Evolutionary conservation across 2,797 vertebrate genomes (phyloP).

Genomic region (Ctenosaura bakeri): DNA sequence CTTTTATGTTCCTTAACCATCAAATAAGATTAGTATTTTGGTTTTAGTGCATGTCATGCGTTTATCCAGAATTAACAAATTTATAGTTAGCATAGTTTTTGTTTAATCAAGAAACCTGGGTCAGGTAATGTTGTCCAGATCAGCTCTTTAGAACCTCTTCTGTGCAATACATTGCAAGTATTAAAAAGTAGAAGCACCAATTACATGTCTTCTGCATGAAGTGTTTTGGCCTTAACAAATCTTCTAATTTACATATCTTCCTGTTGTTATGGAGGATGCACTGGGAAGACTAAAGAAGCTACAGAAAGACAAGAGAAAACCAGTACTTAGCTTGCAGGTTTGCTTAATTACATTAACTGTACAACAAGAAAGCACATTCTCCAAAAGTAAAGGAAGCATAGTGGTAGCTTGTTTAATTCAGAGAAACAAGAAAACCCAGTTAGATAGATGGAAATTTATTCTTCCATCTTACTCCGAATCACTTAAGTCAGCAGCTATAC

Average conservation of each 20-base stretch:
- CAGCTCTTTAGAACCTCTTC: slow-evolving; percentile 72
- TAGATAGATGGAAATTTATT: not conserved
- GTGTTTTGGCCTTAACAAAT: slow-evolving; percentile 78
- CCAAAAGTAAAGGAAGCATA: fast-evolving
- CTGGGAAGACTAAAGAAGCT: slow-evolving; percentile 92
- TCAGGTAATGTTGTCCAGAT: slow-evolving; percentile 49
- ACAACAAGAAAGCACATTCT: slow-evolving; percentile 31
- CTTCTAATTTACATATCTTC: slow-evolving; percentile 92
- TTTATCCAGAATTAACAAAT: slow-evolving; percentile 51
- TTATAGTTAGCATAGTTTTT: slow-evolving; percentile 50
- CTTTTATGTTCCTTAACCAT: not conserved
- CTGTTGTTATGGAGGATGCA: slow-evolving; percentile 88
- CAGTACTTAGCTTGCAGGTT: slow-evolving; percentile 58
- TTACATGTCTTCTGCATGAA: slow-evolving; percentile 75
- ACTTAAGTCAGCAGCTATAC: not conserved
- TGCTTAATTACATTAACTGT: slow-evolving; percentile 38
- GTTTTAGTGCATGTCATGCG: slow-evolving; percentile 64
- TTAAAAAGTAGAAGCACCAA: slow-evolving; percentile 71
- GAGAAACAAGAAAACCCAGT: not conserved
- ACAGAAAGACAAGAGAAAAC: slow-evolving; percentile 79
- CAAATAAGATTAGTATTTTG: slow-evolving; percentile 23
- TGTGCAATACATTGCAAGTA: slow-evolving; percentile 66
- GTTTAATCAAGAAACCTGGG: slow-evolving; percentile 63
- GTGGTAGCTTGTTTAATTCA: fast-evolving
- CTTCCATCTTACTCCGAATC: not conserved